Percentiles rank a stretch among this genome's conserved stretches.
Conservation (phyloP, 2,797 vertebrate species). For the Potorous gilbertii region DNA sequence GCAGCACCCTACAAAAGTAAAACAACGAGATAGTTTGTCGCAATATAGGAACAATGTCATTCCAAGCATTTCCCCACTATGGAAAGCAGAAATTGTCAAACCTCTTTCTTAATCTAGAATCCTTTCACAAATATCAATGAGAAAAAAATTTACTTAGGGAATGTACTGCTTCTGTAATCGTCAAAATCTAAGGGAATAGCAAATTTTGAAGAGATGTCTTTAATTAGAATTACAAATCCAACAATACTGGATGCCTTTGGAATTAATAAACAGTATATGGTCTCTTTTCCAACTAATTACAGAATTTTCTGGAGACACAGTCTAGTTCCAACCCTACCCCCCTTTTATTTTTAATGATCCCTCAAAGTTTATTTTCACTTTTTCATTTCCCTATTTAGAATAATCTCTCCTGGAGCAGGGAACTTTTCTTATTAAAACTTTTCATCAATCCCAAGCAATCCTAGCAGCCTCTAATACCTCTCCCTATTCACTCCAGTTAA, state of each 20-base stretch:
- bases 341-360: background rate
- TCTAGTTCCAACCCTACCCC: background rate
- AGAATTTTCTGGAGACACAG: background rate
- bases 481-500: background rate
- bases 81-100: background rate
- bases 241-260: no score
- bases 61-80: no score
- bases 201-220: background rate
- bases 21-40: background rate
- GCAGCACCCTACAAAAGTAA: constrained; percentile 87
- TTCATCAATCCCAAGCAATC: background rate
- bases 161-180: background rate
- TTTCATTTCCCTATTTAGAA: background rate
- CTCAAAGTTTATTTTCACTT: no score
- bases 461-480: rapidly evolving
- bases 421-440: no score
- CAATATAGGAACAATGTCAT: rapidly evolving
- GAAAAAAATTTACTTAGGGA: background rate
- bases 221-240: background rate
- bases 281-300: background rate
- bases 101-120: background rate
- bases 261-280: no score
- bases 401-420: background rate
- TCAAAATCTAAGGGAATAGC: background rate
- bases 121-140: background rate